Evolutionary conservation across 2,888 invertebrate genomes (phyloP), one percentile per base, ranked within the genome.

Genomic region (Metellina segmentata): DNA sequence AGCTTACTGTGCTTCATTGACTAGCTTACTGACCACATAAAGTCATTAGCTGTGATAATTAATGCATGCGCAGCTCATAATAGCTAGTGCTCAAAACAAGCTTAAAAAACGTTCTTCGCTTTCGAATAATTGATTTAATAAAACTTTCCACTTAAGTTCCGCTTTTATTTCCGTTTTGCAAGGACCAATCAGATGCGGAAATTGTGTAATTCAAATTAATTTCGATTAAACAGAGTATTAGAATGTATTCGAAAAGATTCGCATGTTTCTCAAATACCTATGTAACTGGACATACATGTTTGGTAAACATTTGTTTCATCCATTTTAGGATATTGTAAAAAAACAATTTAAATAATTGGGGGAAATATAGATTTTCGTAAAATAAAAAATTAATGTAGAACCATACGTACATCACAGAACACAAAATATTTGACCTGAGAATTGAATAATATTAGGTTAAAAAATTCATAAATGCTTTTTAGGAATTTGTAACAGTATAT

Each of bases 21-120:
- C 91, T 91, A 72, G 79, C 91, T 91, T 91, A 91, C 87, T 91
- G 91, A 91, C 91, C 91, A 91, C 87, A 91, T 91, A 87, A 91
- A 91, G 87, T 91, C 91, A 91, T 91, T 91, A 91, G 82, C 91
- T 88, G 91, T 87, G 91, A 91, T 91, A 91, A 91, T 91, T 91
- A 91, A 91, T 87, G 87, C 82, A 48, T 8, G 53, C 71, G 49
- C 49, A 48, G 61, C 75, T 74, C 81, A 48, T 90, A 87, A 87
- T 83, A 88, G 78, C 87, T 88, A 81, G 77, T 52, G 72, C 71
- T 85, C 11, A 82, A 82, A 52, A 13, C 16, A 19, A 72, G 69
- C 19, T 19, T 34, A 78, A 86, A 86, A 87, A 87, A 72, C 11
- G 78, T 71, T 20, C 51, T 61, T 20, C 52, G n/a, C 85, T 85